A percentile compares a stretch with the other conserved stretches of the same genome.
phyloP scores from a whole-genome alignment of 2,113 vertebrate species.

The Camelus bactrianus region DNA sequence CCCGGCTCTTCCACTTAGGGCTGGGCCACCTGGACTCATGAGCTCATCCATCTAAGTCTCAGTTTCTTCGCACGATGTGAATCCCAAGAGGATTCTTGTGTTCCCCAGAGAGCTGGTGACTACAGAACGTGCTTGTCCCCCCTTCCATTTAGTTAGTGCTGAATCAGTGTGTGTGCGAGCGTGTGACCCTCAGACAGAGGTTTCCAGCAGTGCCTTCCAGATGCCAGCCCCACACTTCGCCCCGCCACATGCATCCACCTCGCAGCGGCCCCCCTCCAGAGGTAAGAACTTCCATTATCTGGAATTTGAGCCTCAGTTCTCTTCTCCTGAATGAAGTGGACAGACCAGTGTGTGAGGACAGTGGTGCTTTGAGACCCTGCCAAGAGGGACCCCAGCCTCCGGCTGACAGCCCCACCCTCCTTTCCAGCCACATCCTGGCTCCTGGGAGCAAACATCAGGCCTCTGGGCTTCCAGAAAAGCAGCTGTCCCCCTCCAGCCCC shows the following conservation, averaged over 20 bases:
- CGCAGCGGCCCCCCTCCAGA: background rate
- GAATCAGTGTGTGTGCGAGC: fast-evolving
- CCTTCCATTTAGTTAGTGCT: fast-evolving
- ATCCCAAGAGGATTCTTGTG: fast-evolving
- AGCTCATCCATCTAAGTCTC: background rate
- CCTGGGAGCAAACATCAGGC: background rate
- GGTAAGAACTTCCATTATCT: background rate
- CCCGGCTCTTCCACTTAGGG: background rate
- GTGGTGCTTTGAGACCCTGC: background rate
- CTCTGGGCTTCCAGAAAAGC: background rate
- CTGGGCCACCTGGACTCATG: fast-evolving
- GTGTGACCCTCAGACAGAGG: background rate
- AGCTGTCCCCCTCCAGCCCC: too few species aligned
- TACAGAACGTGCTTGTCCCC: fast-evolving
- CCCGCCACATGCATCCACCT: background rate
- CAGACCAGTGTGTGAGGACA: background rate
- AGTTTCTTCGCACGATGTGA: background rate
- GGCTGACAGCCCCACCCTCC: fast-evolving
- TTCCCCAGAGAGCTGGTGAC: background rate
- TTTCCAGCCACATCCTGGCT: background rate
- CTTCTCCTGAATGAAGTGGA: background rate
- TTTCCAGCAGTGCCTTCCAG: fast-evolving
- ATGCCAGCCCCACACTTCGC: background rate
- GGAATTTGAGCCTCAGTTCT: background rate
- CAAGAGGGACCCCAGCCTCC: too few species aligned